Conservation (phyloP, 2,113 vertebrate species). For the Onychostruthus taczanowskii region DNA sequence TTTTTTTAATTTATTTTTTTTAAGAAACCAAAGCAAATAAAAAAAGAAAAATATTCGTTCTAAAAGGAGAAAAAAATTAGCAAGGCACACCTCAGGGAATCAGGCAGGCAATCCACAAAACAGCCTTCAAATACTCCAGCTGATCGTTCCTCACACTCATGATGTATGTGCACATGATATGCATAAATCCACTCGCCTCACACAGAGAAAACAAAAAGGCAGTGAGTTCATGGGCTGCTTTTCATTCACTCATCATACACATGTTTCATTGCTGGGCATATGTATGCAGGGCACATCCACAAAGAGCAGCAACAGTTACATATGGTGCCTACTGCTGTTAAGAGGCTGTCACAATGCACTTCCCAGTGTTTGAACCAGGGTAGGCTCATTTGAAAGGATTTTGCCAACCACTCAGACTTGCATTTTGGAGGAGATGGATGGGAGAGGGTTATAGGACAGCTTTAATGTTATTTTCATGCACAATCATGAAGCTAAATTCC, state of each 20-base stretch:
- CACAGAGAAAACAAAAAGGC: not conserved
- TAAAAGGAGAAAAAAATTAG: not conserved
- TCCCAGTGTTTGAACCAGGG: not conserved
- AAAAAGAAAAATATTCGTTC: not conserved
- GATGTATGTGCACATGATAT: not conserved
- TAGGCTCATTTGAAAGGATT: constrained; percentile 1
- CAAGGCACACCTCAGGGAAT: not conserved
- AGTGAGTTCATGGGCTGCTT: not conserved
- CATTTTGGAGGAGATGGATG: not conserved
- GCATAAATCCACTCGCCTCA: constrained; percentile 3
- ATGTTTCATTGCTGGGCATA: not conserved
- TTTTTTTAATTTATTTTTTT: not conserved
- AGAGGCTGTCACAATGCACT: not conserved
- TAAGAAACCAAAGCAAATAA: not conserved
- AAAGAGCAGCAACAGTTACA: not conserved
- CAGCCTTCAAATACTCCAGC: not conserved
- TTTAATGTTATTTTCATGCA: constrained; percentile 11
- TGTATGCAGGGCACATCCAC: not conserved
- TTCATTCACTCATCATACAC: constrained; percentile 7
- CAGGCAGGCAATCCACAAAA: not conserved
- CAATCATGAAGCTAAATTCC: not conserved
- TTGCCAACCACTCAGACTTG: not conserved
- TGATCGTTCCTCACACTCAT: not conserved
- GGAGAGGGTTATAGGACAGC: not conserved
- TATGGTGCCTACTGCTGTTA: not conserved